A percentile compares a stretch with the other conserved stretches of the same genome.
Conservation (phyloP, 2,888 invertebrate species). For the Hirtodrosophila alboralis region DNA sequence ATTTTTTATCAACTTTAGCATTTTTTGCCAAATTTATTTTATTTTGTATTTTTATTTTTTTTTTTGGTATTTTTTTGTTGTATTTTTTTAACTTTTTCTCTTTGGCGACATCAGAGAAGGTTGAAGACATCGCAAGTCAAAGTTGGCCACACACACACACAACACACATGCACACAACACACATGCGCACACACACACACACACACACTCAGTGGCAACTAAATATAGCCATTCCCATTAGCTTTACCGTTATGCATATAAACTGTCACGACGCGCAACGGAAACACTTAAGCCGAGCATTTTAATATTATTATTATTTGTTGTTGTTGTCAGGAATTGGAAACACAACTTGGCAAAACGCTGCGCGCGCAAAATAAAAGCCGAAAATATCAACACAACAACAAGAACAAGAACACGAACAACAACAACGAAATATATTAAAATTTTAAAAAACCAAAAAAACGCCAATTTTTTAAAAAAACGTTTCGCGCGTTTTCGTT, state of each 20-base stretch:
- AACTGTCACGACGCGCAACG: conserved; percentile 22
- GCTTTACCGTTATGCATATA: conserved; percentile 30
- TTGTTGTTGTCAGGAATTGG: conserved; percentile 8
- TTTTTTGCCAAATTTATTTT: conserved; percentile 13
- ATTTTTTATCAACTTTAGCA: conserved; percentile 47
- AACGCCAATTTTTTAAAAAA: conserved; percentile 21
- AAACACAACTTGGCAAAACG: conserved; percentile 15
- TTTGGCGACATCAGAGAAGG: conserved; percentile 40
- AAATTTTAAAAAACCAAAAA: conserved; percentile 21
- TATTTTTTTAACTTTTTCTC: conserved; percentile 17
- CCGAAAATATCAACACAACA: conserved; percentile 21
- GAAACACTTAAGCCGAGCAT: conserved; percentile 37
- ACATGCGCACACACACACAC: conserved; percentile 3
- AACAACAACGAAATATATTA: too few relatives aligned
- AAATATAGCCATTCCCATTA: conserved; percentile 10
- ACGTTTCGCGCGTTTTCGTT: conserved; percentile 59
- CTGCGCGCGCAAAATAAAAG: conserved; percentile 51
- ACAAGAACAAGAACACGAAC: too few relatives aligned
- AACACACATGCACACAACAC: neutral
- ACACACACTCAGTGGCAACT: conserved; percentile 9
- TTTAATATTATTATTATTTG: conserved; percentile 25
- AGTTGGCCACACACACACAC: conserved; percentile 25
- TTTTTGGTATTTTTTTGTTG: conserved; percentile 1
- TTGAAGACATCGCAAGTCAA: conserved; percentile 35
- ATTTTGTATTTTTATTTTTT: conserved; percentile 15